These are phyloP conservation scores for Anadara kagoshimensis DNA, from an alignment of 1,140 invertebrate genomes.

Conservation along the genomic window DNA sequence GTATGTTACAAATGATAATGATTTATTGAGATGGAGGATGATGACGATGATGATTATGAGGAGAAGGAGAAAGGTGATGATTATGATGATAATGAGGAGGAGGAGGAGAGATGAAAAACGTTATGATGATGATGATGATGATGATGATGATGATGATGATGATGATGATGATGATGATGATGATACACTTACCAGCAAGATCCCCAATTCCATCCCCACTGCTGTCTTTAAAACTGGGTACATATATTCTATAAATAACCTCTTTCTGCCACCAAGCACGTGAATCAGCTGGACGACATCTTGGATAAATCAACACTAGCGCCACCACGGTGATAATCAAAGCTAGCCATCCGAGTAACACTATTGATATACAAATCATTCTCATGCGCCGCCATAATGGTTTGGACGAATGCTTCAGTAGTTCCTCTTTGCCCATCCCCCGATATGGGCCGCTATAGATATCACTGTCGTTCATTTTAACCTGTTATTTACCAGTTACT, in stretches of 20 bases:
- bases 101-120: too few relatives aligned
- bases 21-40: too few relatives aligned
- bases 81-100: too few relatives aligned
- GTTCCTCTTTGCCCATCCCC: slow-evolving; percentile 61
- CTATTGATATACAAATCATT: slow-evolving; percentile 50
- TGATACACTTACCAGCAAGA: slow-evolving; percentile 84
- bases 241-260: slow-evolving; percentile 85
- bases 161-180: not conserved
- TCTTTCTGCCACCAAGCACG: slow-evolving; percentile 83
- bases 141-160: not conserved
- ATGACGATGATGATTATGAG: too few relatives aligned
- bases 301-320: slow-evolving; percentile 54
- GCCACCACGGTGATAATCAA: slow-evolving; percentile 59
- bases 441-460: too few relatives aligned
- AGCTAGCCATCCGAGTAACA: slow-evolving; percentile 54
- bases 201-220: slow-evolving; percentile 86
- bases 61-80: too few relatives aligned
- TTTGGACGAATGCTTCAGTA: slow-evolving; percentile 49
- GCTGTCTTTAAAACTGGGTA: slow-evolving; percentile 84
- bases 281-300: slow-evolving; percentile 40
- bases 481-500: too few relatives aligned
- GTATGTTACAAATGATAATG: too few relatives aligned
- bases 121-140: not conserved
- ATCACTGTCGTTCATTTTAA: too few relatives aligned
- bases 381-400: slow-evolving; percentile 55